These are phyloP conservation scores for Melanotaenia boesemani DNA, from an alignment of 2,797 vertebrate genomes.

Conservation along the genomic window DNA sequence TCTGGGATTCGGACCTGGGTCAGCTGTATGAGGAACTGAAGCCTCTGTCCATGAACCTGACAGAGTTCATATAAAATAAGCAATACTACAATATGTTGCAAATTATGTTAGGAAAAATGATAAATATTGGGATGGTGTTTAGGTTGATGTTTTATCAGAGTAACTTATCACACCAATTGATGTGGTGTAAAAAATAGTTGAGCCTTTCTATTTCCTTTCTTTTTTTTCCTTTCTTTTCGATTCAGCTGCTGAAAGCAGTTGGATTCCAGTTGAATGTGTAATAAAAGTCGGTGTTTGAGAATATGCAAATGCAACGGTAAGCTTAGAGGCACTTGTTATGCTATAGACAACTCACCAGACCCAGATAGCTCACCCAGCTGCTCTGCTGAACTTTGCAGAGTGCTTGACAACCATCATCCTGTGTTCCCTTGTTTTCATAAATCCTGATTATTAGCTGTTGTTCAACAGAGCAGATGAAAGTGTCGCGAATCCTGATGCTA, in stretches of 20 bases:
- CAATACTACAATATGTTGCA: background rate
- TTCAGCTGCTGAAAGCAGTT: conserved; percentile 17
- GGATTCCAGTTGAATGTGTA: conserved; percentile 10
- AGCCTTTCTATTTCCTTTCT: background rate
- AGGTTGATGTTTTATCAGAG: too few species aligned
- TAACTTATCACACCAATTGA: background rate
- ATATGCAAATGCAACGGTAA: conserved; percentile 28
- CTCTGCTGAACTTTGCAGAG: conserved; percentile 38
- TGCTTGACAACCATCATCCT: conserved; percentile 37
- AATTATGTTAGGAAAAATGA: background rate
- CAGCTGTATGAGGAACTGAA: too few species aligned
- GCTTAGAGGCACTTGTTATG: conserved; percentile 8
- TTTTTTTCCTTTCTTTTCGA: background rate
- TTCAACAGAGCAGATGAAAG: conserved; percentile 16
- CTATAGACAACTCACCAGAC: conserved; percentile 21
- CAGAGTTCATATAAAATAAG: background rate
- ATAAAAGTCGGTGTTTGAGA: conserved; percentile 9
- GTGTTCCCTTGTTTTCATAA: conserved; percentile 22
- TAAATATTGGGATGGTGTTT: background rate
- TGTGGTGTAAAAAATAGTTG: background rate
- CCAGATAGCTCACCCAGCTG: conserved; percentile 13
- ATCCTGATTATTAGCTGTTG: conserved; percentile 7
- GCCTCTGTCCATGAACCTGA: too few species aligned
- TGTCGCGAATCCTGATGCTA: conserved; percentile 10
- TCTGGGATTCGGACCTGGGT: too few species aligned